A percentile compares a stretch with the other conserved stretches of the same genome.
Evolutionary conservation across 2,888 invertebrate genomes (phyloP).

Genomic region (Drosophila subsilvestris): DNA sequence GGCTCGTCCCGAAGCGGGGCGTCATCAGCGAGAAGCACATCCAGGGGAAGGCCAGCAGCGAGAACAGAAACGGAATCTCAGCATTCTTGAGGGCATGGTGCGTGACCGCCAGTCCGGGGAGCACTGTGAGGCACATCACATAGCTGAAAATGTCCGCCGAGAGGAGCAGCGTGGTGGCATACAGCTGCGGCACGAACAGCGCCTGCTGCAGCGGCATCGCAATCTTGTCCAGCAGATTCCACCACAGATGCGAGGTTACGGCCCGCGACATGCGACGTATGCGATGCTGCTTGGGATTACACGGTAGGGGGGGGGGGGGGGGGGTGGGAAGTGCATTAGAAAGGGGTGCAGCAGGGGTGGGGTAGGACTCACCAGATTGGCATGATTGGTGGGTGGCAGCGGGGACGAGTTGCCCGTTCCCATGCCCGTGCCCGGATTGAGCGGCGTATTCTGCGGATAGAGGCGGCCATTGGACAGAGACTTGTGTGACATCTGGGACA

Average conservation of each 20-base stretch:
- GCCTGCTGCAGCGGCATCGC: constrained; percentile 81
- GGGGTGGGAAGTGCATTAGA: not conserved
- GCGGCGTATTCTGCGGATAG: constrained; percentile 41
- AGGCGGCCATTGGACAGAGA: constrained; percentile 73
- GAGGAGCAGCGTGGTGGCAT: constrained; percentile 82
- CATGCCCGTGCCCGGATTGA: constrained; percentile 37
- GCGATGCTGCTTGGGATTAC: constrained; percentile 63
- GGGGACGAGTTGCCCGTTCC: constrained; percentile 66
- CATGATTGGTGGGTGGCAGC: constrained; percentile 52
- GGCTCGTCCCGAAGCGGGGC: constrained; percentile 82
- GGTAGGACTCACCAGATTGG: constrained; percentile 56
- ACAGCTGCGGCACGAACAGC: constrained; percentile 81
- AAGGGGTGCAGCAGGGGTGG: not conserved
- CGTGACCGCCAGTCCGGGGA: constrained; percentile 82
- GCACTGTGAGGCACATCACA: constrained; percentile 83
- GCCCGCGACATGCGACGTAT: constrained; percentile 81
- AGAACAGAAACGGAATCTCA: constrained; percentile 83
- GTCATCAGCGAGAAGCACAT: constrained; percentile 84
- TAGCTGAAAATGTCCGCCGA: constrained; percentile 83
- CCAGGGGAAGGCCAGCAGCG: constrained; percentile 84
- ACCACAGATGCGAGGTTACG: constrained; percentile 79
- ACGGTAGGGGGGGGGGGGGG: too few relatives aligned
- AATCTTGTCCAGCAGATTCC: constrained; percentile 80
- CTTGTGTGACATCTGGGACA: constrained; percentile 71
- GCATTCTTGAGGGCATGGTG: constrained; percentile 83